Evolutionary conservation across 2,888 invertebrate species (phyloP), one percentile per base, ranked within the genome.

Genomic region (Flexamia atlantica): DNA sequence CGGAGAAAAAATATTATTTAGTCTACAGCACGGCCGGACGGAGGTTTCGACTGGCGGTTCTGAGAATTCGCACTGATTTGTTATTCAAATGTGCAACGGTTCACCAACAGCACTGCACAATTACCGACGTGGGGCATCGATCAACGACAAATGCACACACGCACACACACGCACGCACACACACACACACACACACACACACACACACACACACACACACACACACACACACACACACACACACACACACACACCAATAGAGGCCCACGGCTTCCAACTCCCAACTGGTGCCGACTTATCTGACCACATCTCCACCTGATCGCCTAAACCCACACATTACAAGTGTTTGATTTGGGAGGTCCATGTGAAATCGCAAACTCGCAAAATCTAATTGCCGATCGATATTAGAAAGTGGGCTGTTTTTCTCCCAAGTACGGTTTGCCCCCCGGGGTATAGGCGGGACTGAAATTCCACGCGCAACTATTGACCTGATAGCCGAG

Each of bases 41-140:
- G 23, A 57, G 57, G 23, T 57, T 30, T 68, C 68, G 68, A 25
- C 42, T 23, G 23, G 40, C 7, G 25, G 72, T 72, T 32, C 72
- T 32, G 5, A 72, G 72, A 72, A 72, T 72, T 72, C 72, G 72
- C 72, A 72, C 42, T 42, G 72, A 72, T 72, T 72, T 72, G 72
- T 72, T 72, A 72, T 72, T 72, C 72, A 72, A 72, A 72, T 72
- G 17, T 25, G 72, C 42, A 72, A 72, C 72, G 72, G 72, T 72
- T 72, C 36, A 32, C 72, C 14, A 72, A 72, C 72, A 72, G 20
- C 42, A 42, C 40, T 72, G 42, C 72, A 42, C 72, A 72, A 72
- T 72, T 72, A 72, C 72, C 40, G n/a, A 36, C n/a, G 12, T 7
- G 20, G 9, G 72, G 40, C 72, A 72, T 72, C 72, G 36, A 72